Evolutionary conservation across 2,888 invertebrate species (phyloP).

Genomic region (Protodeltote pygarga): DNA sequence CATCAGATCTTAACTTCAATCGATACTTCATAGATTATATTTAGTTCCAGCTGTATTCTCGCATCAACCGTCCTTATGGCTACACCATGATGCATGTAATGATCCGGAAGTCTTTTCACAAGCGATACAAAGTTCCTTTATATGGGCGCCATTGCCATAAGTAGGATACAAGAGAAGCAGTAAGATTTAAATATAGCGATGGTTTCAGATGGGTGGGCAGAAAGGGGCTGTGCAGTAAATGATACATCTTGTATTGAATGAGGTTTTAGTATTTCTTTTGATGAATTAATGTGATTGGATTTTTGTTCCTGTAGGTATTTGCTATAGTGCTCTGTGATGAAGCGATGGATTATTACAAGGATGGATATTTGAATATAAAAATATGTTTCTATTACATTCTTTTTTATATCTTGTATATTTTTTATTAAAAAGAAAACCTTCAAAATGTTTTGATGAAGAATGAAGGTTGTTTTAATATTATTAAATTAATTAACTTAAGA

Average conservation of each 20-base stretch:
- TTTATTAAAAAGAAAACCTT: too few relatives aligned
- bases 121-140: constrained; percentile 38
- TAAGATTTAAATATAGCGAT: constrained; percentile 14
- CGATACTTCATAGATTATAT: constrained; percentile 2
- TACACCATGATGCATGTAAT: constrained; percentile 25
- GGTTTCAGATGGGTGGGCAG: constrained; percentile 2
- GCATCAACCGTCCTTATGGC: constrained; percentile 1
- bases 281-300: neutral
- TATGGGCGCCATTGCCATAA: constrained; percentile 28
- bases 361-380: too few relatives aligned
- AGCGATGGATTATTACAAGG: neutral
- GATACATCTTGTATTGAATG: too few relatives aligned
- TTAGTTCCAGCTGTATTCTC: constrained; percentile 1
- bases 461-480: too few relatives aligned
- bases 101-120: constrained; percentile 45
- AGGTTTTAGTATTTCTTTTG: too few relatives aligned
- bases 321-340: neutral
- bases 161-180: constrained; percentile 13
- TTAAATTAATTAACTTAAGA: too few relatives aligned
- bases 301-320: neutral
- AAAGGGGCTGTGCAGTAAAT: too few relatives aligned
- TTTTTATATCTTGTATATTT: too few relatives aligned
- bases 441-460: too few relatives aligned
- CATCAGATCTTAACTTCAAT: neutral
- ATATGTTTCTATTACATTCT: too few relatives aligned